Percentiles rank a stretch among this genome's conserved stretches.
Conservation (phyloP, 2,797 vertebrate species). For the Mus minutoides region DNA sequence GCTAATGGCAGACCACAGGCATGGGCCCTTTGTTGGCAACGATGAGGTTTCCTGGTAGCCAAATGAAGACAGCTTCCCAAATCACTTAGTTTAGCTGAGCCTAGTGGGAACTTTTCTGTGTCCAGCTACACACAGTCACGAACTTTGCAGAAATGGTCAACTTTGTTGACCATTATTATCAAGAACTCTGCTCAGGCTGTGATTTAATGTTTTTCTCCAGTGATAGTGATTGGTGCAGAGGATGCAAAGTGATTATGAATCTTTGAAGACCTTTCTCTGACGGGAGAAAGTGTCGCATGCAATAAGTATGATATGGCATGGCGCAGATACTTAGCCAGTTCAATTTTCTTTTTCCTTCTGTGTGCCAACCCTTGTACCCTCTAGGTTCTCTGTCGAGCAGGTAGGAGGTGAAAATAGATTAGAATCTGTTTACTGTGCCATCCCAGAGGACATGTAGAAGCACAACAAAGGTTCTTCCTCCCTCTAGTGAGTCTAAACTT, state of each 20-base stretch:
- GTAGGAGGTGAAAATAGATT: conserved; percentile 47
- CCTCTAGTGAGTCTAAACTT: not conserved
- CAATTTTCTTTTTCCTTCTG: not conserved
- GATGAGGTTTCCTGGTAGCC: not conserved
- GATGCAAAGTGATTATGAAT: not conserved
- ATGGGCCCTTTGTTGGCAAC: not conserved
- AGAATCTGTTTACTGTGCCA: conserved; percentile 4
- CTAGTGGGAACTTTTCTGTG: not conserved
- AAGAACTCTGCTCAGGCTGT: not conserved
- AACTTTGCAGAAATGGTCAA: not conserved
- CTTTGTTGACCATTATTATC: not conserved
- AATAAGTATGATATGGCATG: not conserved
- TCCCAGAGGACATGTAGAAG: not conserved
- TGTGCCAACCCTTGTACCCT: not conserved
- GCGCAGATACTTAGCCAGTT: not conserved
- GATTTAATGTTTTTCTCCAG: not conserved
- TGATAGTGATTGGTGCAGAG: not conserved
- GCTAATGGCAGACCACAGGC: not conserved
- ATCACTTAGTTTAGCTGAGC: not conserved
- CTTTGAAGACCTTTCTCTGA: not conserved
- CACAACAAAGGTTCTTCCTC: not conserved
- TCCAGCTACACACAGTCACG: not conserved
- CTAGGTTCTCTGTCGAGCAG: conserved; percentile 7
- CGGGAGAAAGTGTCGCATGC: too few species aligned
- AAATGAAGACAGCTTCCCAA: not conserved